phyloP scores from a whole-genome alignment of 2,797 vertebrate genomes.

The Clarias laeviceps region DNA sequence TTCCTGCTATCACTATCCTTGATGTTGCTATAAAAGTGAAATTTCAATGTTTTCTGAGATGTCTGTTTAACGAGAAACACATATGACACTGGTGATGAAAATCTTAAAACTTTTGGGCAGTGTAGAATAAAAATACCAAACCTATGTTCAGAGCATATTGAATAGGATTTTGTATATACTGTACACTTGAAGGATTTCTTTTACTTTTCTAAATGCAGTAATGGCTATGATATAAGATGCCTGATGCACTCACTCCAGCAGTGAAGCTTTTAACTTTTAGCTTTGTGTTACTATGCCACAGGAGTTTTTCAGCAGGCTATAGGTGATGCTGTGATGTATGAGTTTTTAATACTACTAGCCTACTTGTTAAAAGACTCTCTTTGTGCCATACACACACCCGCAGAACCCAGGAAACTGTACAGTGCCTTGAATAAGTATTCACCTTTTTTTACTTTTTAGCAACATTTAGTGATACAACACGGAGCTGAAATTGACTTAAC shows the following conservation, averaged over 20 bases:
- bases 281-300: background rate
- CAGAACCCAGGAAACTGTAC: background rate
- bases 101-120: background rate
- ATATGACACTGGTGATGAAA: background rate
- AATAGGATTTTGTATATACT: background rate
- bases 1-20: background rate
- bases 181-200: background rate
- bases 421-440: background rate
- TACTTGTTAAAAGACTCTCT: constrained; percentile 7
- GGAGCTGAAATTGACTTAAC: background rate
- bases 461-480: constrained; percentile 8
- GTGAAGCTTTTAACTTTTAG: background rate
- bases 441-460: background rate
- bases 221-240: background rate
- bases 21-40: background rate
- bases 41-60: background rate
- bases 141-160: background rate
- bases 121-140: background rate
- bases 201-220: background rate
- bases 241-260: background rate
- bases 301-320: background rate
- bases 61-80: background rate
- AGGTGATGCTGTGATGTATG: background rate
- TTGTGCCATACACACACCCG: background rate
- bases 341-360: constrained; percentile 6